phyloP scores from a whole-genome alignment of 2,797 vertebrate genomes.

The Macrochelys suwanniensis region DNA sequence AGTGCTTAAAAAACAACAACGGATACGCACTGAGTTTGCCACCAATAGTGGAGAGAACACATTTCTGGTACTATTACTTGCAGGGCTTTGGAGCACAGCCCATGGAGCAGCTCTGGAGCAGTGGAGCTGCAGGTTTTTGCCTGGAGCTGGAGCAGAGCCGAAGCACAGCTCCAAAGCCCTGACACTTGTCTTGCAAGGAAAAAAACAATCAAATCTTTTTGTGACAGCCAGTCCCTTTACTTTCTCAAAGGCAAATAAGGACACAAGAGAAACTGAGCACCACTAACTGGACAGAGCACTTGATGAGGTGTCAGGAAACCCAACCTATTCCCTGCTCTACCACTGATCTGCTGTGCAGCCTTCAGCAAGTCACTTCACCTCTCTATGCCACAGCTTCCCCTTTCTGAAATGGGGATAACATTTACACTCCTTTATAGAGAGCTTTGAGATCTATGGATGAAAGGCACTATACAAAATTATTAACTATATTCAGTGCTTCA shows the following conservation, averaged over 20 bases:
- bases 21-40: not conserved
- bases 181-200: not conserved
- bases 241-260: not conserved
- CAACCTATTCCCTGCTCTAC: not conserved
- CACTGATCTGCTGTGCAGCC: constrained; percentile 9
- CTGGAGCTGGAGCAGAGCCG: too few relatives aligned
- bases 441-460: not conserved
- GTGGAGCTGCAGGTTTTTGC: too few relatives aligned
- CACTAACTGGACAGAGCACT: not conserved
- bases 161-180: too few relatives aligned
- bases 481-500: not conserved
- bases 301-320: not conserved
- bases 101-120: too few relatives aligned
- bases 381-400: not conserved
- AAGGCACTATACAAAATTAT: not conserved
- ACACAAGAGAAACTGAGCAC: not conserved
- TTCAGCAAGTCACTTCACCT: constrained; percentile 50
- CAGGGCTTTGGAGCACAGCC: too few relatives aligned
- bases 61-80: too few relatives aligned
- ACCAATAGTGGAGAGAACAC: too few relatives aligned
- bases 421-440: not conserved
- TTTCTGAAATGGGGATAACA: fast-evolving
- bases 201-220: not conserved
- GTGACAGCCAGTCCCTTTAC: not conserved
- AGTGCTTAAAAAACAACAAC: not conserved